phyloP scores from a whole-genome alignment of 2,888 invertebrate species.

The Lasioglossum calceatum region DNA sequence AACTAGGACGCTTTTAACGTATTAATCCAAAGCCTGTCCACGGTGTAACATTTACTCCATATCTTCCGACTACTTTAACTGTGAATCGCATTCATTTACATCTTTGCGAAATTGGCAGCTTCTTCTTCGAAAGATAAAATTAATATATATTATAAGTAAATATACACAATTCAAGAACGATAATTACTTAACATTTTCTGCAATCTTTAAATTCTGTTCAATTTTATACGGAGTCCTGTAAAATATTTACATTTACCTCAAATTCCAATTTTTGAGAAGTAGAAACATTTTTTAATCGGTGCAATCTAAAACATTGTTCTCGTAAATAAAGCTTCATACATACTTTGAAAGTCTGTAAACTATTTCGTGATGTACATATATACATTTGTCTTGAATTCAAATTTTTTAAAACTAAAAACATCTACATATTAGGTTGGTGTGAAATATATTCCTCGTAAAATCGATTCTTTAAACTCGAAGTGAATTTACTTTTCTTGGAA shows the following conservation, averaged over 20 bases:
- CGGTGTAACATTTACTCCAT: constrained; percentile 34
- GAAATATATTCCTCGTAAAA: background rate
- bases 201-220: background rate
- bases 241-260: background rate
- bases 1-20: constrained; percentile 62
- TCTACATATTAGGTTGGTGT: background rate
- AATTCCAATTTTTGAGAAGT: background rate
- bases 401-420: background rate
- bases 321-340: background rate
- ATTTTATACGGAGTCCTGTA: background rate
- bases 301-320: background rate
- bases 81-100: constrained; percentile 10
- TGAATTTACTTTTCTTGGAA: background rate
- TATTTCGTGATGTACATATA: background rate
- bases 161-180: background rate
- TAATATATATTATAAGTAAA: background rate
- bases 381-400: background rate
- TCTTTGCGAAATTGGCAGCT: background rate
- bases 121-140: background rate
- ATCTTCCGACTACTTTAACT: constrained; percentile 5
- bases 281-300: background rate
- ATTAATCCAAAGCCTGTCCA: constrained; percentile 43
- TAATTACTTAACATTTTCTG: background rate
- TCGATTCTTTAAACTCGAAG: background rate
- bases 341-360: background rate